A percentile compares a stretch with the other conserved stretches of the same genome.
Evolutionary conservation across 1,140 invertebrate species (phyloP).

Genomic region (Pseudomyrmex pallidus): DNA sequence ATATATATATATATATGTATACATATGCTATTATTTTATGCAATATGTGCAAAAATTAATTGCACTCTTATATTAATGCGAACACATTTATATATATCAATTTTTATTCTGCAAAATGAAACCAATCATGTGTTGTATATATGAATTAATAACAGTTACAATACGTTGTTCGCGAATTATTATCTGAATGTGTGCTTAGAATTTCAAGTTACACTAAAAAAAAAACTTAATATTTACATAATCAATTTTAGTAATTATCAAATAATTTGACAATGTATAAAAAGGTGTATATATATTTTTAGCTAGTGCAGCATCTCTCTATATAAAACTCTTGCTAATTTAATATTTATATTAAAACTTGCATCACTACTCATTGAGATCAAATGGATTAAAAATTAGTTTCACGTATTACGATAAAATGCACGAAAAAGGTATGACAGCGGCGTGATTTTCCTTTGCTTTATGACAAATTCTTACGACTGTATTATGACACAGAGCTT

Average conservation of each 20-base stretch:
- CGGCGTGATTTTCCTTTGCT: conserved; percentile 20
- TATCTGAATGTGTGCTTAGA: not conserved
- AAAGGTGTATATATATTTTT: no score
- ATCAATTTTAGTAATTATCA: no score
- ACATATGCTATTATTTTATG: not conserved
- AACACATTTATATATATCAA: no score
- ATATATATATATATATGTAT: no score
- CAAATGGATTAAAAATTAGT: conserved; percentile 58
- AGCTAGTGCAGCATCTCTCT: no score
- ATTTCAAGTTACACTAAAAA: not conserved
- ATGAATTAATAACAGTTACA: no score
- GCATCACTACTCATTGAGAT: conserved; percentile 33
- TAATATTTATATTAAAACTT: conserved; percentile 1
- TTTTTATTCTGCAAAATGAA: not conserved
- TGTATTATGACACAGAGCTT: not conserved
- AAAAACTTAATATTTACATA: no score
- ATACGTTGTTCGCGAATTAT: no score
- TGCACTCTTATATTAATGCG: not conserved
- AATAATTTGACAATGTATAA: not conserved
- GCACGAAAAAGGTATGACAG: not conserved
- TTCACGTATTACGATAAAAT: conserved; percentile 31
- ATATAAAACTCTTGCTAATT: not conserved
- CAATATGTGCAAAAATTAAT: not conserved
- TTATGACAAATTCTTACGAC: conserved; percentile 57
- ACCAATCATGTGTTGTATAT: not conserved